Conservation (phyloP, 2,113 vertebrate species). For the Peromyscus californicus region DNA sequence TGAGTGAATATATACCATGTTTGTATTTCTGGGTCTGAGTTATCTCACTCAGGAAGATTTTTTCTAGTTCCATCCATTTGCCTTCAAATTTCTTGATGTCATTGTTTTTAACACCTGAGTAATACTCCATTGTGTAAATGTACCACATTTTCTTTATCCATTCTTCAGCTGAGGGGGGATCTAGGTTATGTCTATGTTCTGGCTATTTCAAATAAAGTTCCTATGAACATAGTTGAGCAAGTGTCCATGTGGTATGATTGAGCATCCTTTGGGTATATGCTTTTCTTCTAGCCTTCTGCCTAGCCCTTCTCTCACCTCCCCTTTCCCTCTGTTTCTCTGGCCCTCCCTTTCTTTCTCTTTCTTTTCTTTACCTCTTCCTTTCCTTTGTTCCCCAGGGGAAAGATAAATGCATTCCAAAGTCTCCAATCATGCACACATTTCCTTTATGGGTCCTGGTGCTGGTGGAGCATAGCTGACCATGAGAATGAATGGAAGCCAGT, state of each 20-base stretch:
- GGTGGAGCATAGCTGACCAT: background rate
- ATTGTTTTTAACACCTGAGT: background rate
- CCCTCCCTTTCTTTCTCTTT: background rate
- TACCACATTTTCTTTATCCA: background rate
- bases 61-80: background rate
- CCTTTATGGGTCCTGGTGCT: background rate
- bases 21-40: background rate
- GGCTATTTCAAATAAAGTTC: background rate
- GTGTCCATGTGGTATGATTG: background rate
- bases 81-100: background rate
- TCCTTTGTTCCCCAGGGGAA: background rate
- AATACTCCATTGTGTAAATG: background rate
- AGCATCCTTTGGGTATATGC: background rate
- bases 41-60: background rate
- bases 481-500: background rate
- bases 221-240: background rate
- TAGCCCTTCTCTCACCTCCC: too few species aligned
- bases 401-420: background rate
- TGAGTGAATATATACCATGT: background rate
- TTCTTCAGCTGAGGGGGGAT: background rate
- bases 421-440: background rate
- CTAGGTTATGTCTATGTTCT: background rate
- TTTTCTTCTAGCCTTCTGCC: background rate
- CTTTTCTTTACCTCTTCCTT: background rate
- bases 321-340: too few species aligned